Percentiles rank a stretch among this genome's conserved stretches.
These are phyloP conservation scores for Megaleporinus macrocephalus DNA, from an alignment of 2,113 vertebrate species.

Conservation along the genomic window DNA sequence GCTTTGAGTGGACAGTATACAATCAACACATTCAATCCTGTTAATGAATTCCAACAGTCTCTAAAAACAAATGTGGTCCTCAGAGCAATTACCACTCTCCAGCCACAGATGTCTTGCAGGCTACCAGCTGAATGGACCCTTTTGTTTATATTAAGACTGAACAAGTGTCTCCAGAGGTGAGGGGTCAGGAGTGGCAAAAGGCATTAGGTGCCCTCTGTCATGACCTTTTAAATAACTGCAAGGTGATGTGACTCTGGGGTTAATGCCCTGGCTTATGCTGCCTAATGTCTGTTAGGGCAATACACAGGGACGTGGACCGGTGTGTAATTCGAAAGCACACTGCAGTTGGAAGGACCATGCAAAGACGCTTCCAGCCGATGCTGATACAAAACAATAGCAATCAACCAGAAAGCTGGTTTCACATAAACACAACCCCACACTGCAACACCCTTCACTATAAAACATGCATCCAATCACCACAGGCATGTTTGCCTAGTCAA, in stretches of 20 bases:
- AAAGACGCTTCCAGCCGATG: neutral
- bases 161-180: slow-evolving; percentile 72
- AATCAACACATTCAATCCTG: slow-evolving; percentile 34
- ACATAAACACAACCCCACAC: too few species aligned
- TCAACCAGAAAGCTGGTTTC: too few species aligned
- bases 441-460: neutral
- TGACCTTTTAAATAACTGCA: slow-evolving; percentile 78
- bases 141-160: slow-evolving; percentile 71
- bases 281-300: slow-evolving; percentile 50
- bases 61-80: slow-evolving; percentile 17
- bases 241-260: slow-evolving; percentile 71
- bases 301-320: slow-evolving; percentile 31
- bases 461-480: too few species aligned
- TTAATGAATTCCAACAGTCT: slow-evolving; percentile 40
- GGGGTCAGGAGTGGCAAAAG: slow-evolving; percentile 66
- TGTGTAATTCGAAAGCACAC: slow-evolving; percentile 32
- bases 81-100: slow-evolving; percentile 16
- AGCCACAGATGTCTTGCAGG: slow-evolving; percentile 72
- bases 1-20: neutral
- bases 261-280: slow-evolving; percentile 63
- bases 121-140: slow-evolving; percentile 65
- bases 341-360: slow-evolving; percentile 17
- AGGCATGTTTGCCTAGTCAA: too few species aligned
- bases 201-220: slow-evolving; percentile 63
- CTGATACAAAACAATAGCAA: too few species aligned